These are phyloP conservation scores for Genyomyrus donnyi DNA, from an alignment of 2,113 vertebrate species.

Conservation along the genomic window DNA sequence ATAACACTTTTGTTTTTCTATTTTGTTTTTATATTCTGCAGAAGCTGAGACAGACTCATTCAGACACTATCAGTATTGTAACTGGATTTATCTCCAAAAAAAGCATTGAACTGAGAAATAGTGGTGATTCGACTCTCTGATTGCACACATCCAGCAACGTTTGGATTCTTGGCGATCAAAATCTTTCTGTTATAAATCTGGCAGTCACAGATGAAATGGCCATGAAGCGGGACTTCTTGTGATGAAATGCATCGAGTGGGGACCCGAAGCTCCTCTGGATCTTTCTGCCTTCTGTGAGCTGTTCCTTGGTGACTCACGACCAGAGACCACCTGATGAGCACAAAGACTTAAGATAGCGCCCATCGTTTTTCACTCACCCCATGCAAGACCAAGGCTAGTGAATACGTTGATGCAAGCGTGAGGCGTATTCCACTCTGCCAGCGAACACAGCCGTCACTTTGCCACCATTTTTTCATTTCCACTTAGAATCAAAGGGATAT, in stretches of 20 bases:
- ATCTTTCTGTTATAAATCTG: conserved; percentile 39
- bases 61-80: conserved; percentile 44
- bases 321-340: not conserved
- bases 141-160: conserved; percentile 47
- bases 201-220: conserved; percentile 36
- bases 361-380: not conserved
- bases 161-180: conserved; percentile 52
- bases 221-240: conserved; percentile 29
- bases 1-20: conserved; percentile 15
- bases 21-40: conserved; percentile 10
- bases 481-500: not conserved
- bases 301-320: not conserved
- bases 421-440: not conserved
- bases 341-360: not conserved
- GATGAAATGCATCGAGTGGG: not conserved
- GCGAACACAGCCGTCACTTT: not conserved
- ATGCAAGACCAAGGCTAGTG: not conserved
- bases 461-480: not conserved
- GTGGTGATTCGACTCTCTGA: conserved; percentile 11
- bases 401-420: not conserved
- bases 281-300: not conserved
- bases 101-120: conserved; percentile 49
- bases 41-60: conserved; percentile 41
- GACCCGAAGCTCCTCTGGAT: not conserved
- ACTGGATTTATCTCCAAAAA: conserved; percentile 56